phyloP scores from a whole-genome alignment of 2,888 invertebrate species.

The Odontothrips loti region DNA sequence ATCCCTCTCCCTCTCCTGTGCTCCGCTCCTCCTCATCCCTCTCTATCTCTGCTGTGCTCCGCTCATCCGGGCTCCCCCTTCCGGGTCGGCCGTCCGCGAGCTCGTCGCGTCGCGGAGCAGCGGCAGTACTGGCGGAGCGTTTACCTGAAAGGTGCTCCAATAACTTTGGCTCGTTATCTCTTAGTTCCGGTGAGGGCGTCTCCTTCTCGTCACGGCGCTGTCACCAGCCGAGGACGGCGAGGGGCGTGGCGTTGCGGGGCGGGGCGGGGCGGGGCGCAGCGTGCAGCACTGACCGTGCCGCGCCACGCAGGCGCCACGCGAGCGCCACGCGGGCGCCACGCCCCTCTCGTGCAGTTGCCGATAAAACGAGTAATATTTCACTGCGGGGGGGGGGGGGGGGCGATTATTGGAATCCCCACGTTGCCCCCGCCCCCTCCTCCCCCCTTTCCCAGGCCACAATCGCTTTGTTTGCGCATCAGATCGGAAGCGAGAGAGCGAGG shows the following conservation, averaged over 20 bases:
- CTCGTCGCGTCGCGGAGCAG: no score
- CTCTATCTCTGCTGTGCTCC: no score
- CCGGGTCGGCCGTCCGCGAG: no score
- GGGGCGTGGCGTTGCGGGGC: no score
- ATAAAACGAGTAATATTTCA: constrained; percentile 27
- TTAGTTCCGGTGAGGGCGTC: not conserved
- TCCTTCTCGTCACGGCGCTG: not conserved
- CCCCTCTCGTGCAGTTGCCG: not conserved
- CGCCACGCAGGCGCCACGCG: no score
- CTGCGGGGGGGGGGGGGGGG: not conserved
- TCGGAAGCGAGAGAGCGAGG: not conserved
- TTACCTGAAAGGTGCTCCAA: not conserved
- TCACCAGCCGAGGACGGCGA: no score
- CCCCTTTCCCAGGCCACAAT: not conserved
- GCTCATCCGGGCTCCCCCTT: no score
- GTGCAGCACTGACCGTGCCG: no score
- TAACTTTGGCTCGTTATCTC: not conserved
- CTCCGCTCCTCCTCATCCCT: no score
- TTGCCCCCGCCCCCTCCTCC: not conserved
- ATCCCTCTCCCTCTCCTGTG: no score
- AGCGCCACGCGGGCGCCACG: not conserved
- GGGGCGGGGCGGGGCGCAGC: no score
- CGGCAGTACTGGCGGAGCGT: not conserved
- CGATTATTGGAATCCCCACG: constrained; percentile 9
- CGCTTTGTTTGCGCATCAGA: constrained; percentile 12